Evolutionary conservation across 2,888 invertebrate genomes (phyloP), one percentile per base, ranked within the genome.

Genomic region (Neoitamus cyanurus): DNA sequence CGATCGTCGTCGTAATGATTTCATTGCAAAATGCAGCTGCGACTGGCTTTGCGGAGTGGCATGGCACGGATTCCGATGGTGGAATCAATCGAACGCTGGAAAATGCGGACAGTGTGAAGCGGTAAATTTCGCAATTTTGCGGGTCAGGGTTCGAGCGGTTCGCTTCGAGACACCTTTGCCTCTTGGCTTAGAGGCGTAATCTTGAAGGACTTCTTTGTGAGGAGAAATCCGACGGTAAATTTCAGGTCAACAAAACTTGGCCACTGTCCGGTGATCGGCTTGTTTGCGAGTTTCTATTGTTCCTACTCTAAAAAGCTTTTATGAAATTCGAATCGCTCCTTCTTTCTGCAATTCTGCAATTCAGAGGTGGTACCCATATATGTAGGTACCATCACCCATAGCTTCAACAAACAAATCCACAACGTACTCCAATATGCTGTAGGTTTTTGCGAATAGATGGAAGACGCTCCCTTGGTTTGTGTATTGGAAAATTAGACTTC

Each of bases 11-110:
- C 46, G 77, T 42, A 48, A 80, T 80, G 75, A 75, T 75, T 75
- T 75, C 42, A 75, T 80, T 80, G 78, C 58, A 31, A 58, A 58
- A 48, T 31, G 58, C 13, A 58, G 20, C 58, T n/a, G n/a, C 34
- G 34, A 58, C 58, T 25, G 58, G 25, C 58, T 15, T 58, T 2
- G 58, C 11, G 0, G 15, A 48, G 20, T 9, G 1, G 11, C 1
- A 11, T 58, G 58, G 58, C 58, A 58, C 58, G 9, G 58, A 58
- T 58, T 58, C 20, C 58, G 58, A 58, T 58, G 58, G 20, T 58
- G n/a, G 42, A 42, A 42, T 58, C 58, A 42, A 42, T 58, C 58
- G 58, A 48, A 58, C 3, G 58, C 58, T 15, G 25, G 20, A 15
- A 20, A 20, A 20, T 15, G 15, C 20, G 48, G 7, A 48, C 48